Evolutionary conservation across 1,140 invertebrate genomes (phyloP).

Genomic region (Lethocerus indicus): DNA sequence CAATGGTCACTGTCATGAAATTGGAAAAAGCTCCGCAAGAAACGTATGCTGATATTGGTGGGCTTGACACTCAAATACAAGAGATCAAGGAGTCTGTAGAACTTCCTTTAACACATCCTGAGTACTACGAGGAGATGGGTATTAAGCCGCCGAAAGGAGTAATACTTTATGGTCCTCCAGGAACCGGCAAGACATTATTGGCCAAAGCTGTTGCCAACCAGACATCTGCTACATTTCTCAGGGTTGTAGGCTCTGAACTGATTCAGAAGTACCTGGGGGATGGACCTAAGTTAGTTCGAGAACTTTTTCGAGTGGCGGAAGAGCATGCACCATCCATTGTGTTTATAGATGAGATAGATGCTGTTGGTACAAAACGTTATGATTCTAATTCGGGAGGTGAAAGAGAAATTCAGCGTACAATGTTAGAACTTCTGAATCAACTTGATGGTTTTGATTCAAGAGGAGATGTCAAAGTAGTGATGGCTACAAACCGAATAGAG

Average conservation of each 20-base stretch:
- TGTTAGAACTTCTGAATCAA: constrained; percentile 98
- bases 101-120: constrained; percentile 94
- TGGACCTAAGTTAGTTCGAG: constrained; percentile 95
- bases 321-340: constrained; percentile 99
- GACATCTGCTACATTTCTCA: constrained; percentile 95
- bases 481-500: constrained; percentile 99
- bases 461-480: constrained; percentile 76
- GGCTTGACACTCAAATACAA: constrained; percentile 98
- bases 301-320: constrained; percentile 95
- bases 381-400: constrained; percentile 99
- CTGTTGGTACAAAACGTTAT: constrained; percentile 94
- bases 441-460: constrained; percentile 96
- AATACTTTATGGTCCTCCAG: constrained; percentile 94
- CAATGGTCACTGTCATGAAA: constrained; percentile 99
- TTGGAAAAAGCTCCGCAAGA: constrained; percentile 98
- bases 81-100: constrained; percentile 99
- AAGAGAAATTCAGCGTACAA: constrained; percentile 98
- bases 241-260: constrained; percentile 96
- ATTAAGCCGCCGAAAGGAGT: constrained; percentile 99
- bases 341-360: constrained; percentile 99
- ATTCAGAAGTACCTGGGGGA: constrained; percentile 99
- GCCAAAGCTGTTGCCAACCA: constrained; percentile 99
- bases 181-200: constrained; percentile 94
- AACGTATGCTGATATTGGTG: constrained; percentile 98
- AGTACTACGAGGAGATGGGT: constrained; percentile 99